Conservation (phyloP, 2,888 invertebrate genomes). For the Apodemia hepburni region DNA sequence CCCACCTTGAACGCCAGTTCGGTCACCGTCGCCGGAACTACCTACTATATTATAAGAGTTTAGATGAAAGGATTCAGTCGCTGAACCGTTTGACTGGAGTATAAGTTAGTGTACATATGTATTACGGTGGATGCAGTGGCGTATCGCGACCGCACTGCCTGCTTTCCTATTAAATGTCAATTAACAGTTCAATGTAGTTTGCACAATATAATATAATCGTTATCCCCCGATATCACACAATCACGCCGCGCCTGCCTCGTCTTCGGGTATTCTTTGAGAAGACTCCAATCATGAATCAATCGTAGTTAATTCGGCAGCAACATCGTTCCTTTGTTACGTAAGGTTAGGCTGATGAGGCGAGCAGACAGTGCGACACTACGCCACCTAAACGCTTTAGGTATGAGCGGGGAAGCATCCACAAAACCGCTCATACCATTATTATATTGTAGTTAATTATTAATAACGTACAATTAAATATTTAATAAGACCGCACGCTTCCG, state of each 20-base stretch:
- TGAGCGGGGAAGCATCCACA: conserved; percentile 77
- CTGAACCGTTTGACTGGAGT: conserved; percentile 56
- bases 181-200: conserved; percentile 49
- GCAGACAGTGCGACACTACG: conserved; percentile 62
- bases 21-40: conserved; percentile 44
- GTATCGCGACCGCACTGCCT: conserved; percentile 61
- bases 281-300: conserved; percentile 3
- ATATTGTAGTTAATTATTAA: conserved; percentile 76
- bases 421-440: conserved; percentile 78
- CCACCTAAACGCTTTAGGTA: conserved; percentile 79
- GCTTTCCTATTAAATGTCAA: conserved; percentile 62
- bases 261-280: conserved; percentile 6
- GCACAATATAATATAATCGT: conserved; percentile 13
- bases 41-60: conserved; percentile 47
- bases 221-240: conserved; percentile 3
- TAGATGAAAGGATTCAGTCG: conserved; percentile 56
- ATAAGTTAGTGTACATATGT: conserved; percentile 51
- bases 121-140: conserved; percentile 75
- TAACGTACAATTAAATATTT: conserved; percentile 59
- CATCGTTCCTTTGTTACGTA: not conserved
- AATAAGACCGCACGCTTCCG: conserved; percentile 48
- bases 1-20: conserved; percentile 57
- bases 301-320: not conserved
- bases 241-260: conserved; percentile 3
- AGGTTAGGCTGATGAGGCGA: conserved; percentile 34